phyloP scores from a whole-genome alignment of 2,888 invertebrate genomes.

The Proisotoma minuta region DNA sequence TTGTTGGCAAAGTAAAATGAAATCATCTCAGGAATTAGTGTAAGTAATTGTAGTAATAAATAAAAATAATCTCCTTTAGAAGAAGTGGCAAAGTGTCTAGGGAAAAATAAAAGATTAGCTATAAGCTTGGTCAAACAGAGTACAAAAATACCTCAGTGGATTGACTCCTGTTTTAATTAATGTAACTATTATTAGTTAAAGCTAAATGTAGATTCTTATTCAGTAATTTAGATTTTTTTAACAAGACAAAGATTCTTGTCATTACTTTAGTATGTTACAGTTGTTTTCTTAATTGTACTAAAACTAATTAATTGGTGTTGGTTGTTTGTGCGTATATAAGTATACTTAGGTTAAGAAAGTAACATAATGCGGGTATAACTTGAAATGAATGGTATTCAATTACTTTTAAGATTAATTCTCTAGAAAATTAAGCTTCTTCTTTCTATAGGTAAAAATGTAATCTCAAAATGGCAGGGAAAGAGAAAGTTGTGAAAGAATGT shows the following conservation, averaged over 20 bases:
- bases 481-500: neutral
- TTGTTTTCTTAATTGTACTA: too few relatives aligned
- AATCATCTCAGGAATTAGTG: slow-evolving; percentile 16
- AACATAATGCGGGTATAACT: neutral
- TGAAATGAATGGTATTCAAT: neutral
- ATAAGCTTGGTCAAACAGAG: slow-evolving; percentile 39
- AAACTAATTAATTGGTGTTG: too few relatives aligned
- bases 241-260: neutral
- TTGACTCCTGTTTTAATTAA: slow-evolving; percentile 34
- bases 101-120: neutral
- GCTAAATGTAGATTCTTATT: neutral
- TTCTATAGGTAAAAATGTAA: too few relatives aligned
- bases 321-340: too few relatives aligned
- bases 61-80: neutral
- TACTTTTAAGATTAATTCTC: neutral
- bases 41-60: neutral
- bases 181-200: neutral
- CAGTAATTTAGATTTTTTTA: slow-evolving; percentile 34
- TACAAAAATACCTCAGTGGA: slow-evolving; percentile 48
- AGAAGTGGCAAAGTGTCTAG: neutral
- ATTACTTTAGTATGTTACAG: too few relatives aligned
- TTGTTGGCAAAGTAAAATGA: slow-evolving; percentile 4
- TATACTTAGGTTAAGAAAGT: too few relatives aligned
- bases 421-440: neutral
- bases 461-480: too few relatives aligned